Evolutionary conservation across 2,797 vertebrate genomes (phyloP), one percentile per base, ranked within the genome.

Genomic region (Psittacula echo): DNA sequence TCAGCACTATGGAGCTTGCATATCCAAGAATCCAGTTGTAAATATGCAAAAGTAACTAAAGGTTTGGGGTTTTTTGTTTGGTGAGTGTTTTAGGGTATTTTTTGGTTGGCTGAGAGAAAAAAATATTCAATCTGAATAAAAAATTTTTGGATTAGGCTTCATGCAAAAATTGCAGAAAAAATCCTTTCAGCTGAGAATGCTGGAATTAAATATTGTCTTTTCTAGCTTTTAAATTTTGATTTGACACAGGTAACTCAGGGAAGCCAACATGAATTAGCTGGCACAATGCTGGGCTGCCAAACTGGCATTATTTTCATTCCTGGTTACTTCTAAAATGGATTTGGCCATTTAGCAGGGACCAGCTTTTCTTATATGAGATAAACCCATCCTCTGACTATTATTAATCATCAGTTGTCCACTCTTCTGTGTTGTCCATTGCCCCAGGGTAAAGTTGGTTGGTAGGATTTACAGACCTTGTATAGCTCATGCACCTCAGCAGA

Each of bases 141-240:
- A 91, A 45, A 71, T 44, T 91, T 90, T 90, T 76, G 84, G 80
- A 87, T 94, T 90, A 79, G 56, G 64, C 67, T 89, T 94, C 80
- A 94, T 51, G 60, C 79, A 90, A 89, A 94, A 94, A 77, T 71
- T 64, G 61, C 32, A 94, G 86, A 62, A 95, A 91, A 94, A 79
- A 60, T 93, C 74, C 64, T 87, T 95, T 95, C 86, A 93, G 65
- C 84, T 76, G 84, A 94, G 78, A 85, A 87, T 67, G 71, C 41
- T 87, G 81, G 95, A 95, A 96, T 95, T 92, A 96, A 96, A 94
- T 94, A 95, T 93, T 95, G 92, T 90, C 37, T 3, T 93, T 74
- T 90, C 88, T 51, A 48, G 92, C 80, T 96, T 96, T 96, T 87
- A 79, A 53, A 94, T 95, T 95, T 95, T 95, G 88, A 92, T 93